Percentiles rank a stretch among this genome's conserved stretches.
These are phyloP conservation scores for Trypoxylus dichotomus DNA, from an alignment of 1,140 invertebrate genomes.

Conservation along the genomic window DNA sequence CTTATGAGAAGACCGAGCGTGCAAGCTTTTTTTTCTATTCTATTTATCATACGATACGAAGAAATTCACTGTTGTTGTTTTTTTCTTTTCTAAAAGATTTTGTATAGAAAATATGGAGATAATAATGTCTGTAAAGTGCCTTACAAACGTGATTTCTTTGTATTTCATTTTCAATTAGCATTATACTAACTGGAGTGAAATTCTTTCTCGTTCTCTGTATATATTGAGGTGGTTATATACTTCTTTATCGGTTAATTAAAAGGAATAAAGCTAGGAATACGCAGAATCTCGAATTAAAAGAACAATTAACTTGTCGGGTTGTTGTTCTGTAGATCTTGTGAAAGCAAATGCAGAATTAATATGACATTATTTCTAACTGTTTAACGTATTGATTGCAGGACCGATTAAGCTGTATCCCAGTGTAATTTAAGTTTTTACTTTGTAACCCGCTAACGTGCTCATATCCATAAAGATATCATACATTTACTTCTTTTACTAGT, in stretches of 20 bases:
- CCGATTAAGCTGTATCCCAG: too few relatives aligned
- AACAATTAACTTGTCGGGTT: too few relatives aligned
- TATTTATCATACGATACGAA: not conserved
- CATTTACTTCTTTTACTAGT: too few relatives aligned
- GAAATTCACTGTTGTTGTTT: not conserved
- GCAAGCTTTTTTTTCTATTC: not conserved
- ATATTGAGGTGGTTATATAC: not conserved
- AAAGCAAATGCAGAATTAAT: too few relatives aligned
- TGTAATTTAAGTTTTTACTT: too few relatives aligned
- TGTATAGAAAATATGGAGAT: not conserved
- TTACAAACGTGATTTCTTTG: not conserved
- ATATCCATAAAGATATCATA: too few relatives aligned
- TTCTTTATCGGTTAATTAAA: not conserved
- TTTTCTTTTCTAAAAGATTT: not conserved
- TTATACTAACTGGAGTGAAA: not conserved
- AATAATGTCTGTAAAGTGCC: not conserved
- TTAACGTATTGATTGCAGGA: too few relatives aligned
- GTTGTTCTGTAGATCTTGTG: too few relatives aligned
- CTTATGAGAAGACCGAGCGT: conserved; percentile 61
- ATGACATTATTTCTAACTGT: too few relatives aligned
- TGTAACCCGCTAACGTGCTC: too few relatives aligned
- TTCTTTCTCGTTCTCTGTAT: not conserved
- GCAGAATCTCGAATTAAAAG: too few relatives aligned
- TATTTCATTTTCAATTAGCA: not conserved
- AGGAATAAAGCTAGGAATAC: too few relatives aligned